These are phyloP conservation scores for Mesochorus sp. DNA, from an alignment of 2,888 invertebrate species.

Conservation along the genomic window DNA sequence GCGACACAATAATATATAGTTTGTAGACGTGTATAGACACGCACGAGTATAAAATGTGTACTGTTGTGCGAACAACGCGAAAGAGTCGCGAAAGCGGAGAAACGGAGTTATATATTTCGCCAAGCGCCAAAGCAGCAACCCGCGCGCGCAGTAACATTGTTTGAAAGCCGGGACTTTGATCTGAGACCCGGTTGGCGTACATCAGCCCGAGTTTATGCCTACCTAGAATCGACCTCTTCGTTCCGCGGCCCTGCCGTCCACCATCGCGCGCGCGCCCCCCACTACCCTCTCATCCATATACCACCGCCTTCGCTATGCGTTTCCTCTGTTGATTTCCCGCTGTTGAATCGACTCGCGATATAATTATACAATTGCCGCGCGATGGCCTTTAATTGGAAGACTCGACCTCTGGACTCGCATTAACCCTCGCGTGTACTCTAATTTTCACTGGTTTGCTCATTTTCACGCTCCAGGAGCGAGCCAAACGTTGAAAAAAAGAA, in stretches of 20 bases:
- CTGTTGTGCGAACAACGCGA: too few relatives aligned
- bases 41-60: too few relatives aligned
- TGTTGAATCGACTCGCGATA: too few relatives aligned
- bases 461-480: too few relatives aligned
- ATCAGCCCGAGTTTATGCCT: constrained; percentile 78
- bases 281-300: not conserved
- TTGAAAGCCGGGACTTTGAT: constrained; percentile 81
- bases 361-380: too few relatives aligned
- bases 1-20: too few relatives aligned
- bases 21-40: constrained; percentile 17
- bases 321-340: too few relatives aligned
- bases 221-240: constrained; percentile 71
- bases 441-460: too few relatives aligned
- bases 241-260: constrained; percentile 45
- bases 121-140: constrained; percentile 40
- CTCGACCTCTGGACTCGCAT: too few relatives aligned
- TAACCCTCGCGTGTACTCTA: too few relatives aligned
- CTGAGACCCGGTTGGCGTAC: constrained; percentile 77
- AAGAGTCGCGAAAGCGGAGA: constrained; percentile 60
- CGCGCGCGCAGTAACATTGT: constrained; percentile 80
- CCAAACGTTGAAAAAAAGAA: too few relatives aligned
- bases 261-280: not conserved
- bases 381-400: too few relatives aligned
- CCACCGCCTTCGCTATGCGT: not conserved
- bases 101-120: constrained; percentile 64